These are phyloP conservation scores for Vollenhovia emeryi DNA, from an alignment of 1,140 invertebrate species.

Conservation along the genomic window DNA sequence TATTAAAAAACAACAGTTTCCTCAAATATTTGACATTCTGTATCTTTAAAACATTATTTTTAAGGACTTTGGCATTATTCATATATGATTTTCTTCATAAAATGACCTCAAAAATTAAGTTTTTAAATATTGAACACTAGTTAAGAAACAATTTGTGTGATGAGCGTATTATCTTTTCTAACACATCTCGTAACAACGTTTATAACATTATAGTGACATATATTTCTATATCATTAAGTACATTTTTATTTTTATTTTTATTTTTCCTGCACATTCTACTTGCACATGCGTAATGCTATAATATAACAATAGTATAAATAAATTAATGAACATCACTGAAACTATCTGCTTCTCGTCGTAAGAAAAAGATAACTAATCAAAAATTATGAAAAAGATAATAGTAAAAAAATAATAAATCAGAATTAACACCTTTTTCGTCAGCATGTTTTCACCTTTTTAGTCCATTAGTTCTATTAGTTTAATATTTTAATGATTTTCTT, in stretches of 20 bases:
- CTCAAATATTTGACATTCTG: neutral
- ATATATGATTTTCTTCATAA: neutral
- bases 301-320: neutral
- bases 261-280: neutral
- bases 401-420: too few species aligned
- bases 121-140: neutral
- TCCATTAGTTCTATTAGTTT: neutral
- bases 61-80: too few species aligned
- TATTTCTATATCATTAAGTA: neutral
- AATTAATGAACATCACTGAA: neutral
- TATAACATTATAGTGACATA: neutral
- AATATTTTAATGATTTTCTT: neutral
- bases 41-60: too few species aligned
- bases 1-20: neutral
- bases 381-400: neutral
- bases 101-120: neutral
- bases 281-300: neutral
- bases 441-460: neutral
- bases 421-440: too few species aligned
- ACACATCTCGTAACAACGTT: neutral
- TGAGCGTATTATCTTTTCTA: neutral
- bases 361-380: neutral
- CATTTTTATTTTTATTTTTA: neutral
- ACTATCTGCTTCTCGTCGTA: neutral
- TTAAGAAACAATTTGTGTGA: neutral